Evolutionary conservation across 2,113 vertebrate species (phyloP).

Genomic region (Protobothrops flavoviridis): DNA sequence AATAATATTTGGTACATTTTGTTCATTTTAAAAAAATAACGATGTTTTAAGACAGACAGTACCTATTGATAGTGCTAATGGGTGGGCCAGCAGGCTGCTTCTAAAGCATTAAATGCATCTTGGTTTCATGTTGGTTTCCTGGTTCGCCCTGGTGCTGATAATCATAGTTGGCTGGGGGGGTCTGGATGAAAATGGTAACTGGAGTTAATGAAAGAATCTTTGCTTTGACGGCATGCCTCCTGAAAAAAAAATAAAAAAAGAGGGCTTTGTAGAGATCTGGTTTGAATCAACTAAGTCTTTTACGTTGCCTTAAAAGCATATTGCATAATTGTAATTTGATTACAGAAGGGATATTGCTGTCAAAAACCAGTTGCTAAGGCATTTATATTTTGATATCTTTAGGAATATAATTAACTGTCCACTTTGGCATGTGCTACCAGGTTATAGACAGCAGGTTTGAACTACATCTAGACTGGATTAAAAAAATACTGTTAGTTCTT

Average conservation of each 20-base stretch:
- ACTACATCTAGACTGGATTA: not conserved
- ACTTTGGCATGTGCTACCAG: not conserved
- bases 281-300: not conserved
- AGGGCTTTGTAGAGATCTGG: not conserved
- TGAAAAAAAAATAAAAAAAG: not conserved
- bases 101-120: not conserved
- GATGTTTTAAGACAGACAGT: not conserved
- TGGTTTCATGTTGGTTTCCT: not conserved
- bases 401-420: not conserved
- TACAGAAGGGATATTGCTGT: not conserved
- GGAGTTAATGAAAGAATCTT: not conserved
- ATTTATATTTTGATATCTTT: not conserved
- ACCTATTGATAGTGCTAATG: not conserved
- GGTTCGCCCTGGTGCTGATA: no score
- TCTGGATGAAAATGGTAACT: not conserved
- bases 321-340: not conserved
- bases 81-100: not conserved
- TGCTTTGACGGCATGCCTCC: not conserved
- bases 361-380: not conserved
- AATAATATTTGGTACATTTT: not conserved
- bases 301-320: not conserved
- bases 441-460: not conserved
- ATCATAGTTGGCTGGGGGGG: not conserved
- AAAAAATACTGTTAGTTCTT: not conserved
- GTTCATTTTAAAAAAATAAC: not conserved